Base-by-base conservation (phyloP, 2,113 vertebrate genomes). In the Micronisus gabar region DNA sequence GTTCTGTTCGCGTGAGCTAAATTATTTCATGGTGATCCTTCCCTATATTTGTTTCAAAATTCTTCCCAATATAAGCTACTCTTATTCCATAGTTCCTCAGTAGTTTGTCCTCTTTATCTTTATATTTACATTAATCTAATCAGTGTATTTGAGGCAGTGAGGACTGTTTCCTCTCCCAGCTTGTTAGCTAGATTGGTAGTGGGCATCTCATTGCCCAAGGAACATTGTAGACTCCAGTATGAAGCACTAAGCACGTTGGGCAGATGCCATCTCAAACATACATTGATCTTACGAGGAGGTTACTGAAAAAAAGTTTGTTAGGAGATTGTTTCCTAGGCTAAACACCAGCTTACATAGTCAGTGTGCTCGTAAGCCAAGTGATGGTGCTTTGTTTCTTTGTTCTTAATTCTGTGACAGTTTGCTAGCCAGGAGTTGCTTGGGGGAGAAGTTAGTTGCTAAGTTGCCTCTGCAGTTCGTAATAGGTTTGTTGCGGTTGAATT, bases 41-140 rank as follows among this genome's bases (percentile, higher is more conserved):
- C 34, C 34, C 16, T 68, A 9, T n/a, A 38, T 78, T 73, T 81
- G 17, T 27, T 96, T 76, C 43, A 58, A 66, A 73, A 47, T 56
- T 66, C 70, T 88, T 71, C 52, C 20, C 23, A 34, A 20, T 52
- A 43, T 76, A 59, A 56, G 26, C 6, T 48, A 30, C 32, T 86
- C 14, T 55, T 80, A 79, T 30, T 78, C 40, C n/a, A 43, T 27
- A 68, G 38, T 25, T 78, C 40, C 63, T 81, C 6, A 30, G 73
- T 65, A 65, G 47, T 75, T 87, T 53, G 36, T 11, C 38, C 15
- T 81, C 59, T 88, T 81, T 48, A 26, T 78, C 30, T 4, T 63
- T 90, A 22, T 62, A 63, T 76, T 95, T 86, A 53, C 23, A n/a
- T 41, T 72, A 86, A 61, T 88, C 30, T 79, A 50, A 94, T 88